Evolutionary conservation across 2,888 invertebrate genomes (phyloP).

Genomic region (Mythimna ferrago): DNA sequence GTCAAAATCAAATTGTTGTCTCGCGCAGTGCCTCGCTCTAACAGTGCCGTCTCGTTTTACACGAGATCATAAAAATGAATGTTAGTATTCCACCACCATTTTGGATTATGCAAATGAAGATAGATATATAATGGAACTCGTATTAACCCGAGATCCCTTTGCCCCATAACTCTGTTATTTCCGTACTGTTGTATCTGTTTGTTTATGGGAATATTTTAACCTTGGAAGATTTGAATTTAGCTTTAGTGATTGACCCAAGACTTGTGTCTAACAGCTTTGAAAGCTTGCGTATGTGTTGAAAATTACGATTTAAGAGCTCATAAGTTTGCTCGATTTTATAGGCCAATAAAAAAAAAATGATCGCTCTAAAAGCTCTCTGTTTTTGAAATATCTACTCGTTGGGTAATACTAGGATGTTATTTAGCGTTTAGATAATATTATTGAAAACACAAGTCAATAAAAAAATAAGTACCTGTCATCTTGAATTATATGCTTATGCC

Average conservation of each 20-base stretch:
- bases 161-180: conserved; percentile 49
- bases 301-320: no score
- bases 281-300: background rate
- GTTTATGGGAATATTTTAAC: conserved; percentile 41
- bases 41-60: conserved; percentile 42
- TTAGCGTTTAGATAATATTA: background rate
- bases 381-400: background rate
- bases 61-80: conserved; percentile 59
- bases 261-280: background rate
- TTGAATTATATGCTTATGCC: background rate
- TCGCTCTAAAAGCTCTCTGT: background rate
- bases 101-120: conserved; percentile 59
- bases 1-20: conserved; percentile 68
- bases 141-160: conserved; percentile 55
- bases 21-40: conserved; percentile 41
- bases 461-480: background rate
- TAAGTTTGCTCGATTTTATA: background rate
- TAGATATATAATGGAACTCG: conserved; percentile 49
- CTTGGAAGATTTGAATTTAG: conserved; percentile 25
- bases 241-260: conserved; percentile 11
- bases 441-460: conserved; percentile 1
- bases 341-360: background rate
- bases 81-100: conserved; percentile 59
- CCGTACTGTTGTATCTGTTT: conserved; percentile 35
- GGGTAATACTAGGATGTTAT: background rate